These are phyloP conservation scores for Coelinius sp. DNA, from an alignment of 2,888 invertebrate genomes.

Conservation along the genomic window DNA sequence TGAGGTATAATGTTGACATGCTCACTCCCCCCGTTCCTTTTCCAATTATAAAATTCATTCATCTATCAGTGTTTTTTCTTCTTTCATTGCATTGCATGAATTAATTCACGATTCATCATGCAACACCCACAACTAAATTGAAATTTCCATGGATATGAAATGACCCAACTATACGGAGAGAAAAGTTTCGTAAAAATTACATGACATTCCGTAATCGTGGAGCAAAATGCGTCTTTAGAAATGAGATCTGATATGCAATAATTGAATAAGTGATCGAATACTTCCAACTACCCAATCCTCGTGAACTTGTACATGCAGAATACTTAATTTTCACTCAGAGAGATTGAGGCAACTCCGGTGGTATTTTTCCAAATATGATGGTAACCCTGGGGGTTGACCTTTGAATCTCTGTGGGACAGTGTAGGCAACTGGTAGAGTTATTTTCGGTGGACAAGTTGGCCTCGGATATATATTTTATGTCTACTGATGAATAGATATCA, in stretches of 20 bases:
- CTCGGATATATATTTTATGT: not conserved
- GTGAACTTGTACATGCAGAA: not conserved
- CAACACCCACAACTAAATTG: too few relatives aligned
- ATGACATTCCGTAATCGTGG: too few relatives aligned
- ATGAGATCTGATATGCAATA: not conserved
- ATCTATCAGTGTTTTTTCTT: not conserved
- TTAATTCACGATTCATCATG: too few relatives aligned
- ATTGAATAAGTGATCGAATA: not conserved
- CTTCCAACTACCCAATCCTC: not conserved
- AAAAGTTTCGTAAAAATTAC: too few relatives aligned
- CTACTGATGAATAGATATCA: slow-evolving; percentile 15
- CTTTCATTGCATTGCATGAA: too few relatives aligned
- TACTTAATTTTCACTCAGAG: not conserved
- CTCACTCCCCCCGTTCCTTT: not conserved
- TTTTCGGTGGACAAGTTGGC: not conserved
- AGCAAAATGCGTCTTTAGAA: too few relatives aligned
- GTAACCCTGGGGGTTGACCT: not conserved
- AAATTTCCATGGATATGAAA: too few relatives aligned
- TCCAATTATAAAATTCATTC: not conserved
- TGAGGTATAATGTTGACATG: not conserved
- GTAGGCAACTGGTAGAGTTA: not conserved
- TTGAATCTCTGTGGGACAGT: not conserved
- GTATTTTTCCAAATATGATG: not conserved
- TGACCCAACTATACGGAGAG: too few relatives aligned
- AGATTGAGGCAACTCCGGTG: not conserved